Percentiles rank a stretch among this genome's conserved stretches.
Evolutionary conservation across 2,113 vertebrate species (phyloP).

Genomic region (Phoenicopterus ruber): DNA sequence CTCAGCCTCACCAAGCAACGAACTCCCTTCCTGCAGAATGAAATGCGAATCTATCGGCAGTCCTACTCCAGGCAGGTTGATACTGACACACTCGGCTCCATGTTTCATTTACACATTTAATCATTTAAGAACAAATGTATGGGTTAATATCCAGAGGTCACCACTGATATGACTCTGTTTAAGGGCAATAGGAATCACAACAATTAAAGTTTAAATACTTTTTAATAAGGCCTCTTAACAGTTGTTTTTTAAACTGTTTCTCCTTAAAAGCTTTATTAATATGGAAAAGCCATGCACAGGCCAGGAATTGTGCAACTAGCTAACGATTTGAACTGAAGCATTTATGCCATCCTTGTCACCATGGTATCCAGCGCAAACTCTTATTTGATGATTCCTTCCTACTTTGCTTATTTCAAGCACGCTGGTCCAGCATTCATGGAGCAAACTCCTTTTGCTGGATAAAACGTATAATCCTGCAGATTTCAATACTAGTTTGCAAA

Average conservation of each 20-base stretch:
- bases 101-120: not conserved
- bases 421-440: not conserved
- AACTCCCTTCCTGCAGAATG: not conserved
- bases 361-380: not conserved
- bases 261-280: not conserved
- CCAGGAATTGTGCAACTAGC: not conserved
- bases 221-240: not conserved
- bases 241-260: not conserved
- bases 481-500: not conserved
- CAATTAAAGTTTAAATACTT: not conserved
- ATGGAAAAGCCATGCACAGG: not conserved
- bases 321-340: not conserved
- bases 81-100: not conserved
- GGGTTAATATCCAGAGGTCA: not conserved
- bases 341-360: not conserved
- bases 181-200: not conserved
- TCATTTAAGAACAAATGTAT: not conserved
- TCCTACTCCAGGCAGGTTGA: not conserved
- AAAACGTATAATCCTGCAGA: not conserved
- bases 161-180: not conserved
- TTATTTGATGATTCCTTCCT: not conserved
- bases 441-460: not conserved
- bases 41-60: not conserved
- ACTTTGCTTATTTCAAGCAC: not conserved
- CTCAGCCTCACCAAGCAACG: fast-evolving